Base-by-base conservation (phyloP, 2,113 vertebrate genomes). In the Podilymbus podiceps region DNA sequence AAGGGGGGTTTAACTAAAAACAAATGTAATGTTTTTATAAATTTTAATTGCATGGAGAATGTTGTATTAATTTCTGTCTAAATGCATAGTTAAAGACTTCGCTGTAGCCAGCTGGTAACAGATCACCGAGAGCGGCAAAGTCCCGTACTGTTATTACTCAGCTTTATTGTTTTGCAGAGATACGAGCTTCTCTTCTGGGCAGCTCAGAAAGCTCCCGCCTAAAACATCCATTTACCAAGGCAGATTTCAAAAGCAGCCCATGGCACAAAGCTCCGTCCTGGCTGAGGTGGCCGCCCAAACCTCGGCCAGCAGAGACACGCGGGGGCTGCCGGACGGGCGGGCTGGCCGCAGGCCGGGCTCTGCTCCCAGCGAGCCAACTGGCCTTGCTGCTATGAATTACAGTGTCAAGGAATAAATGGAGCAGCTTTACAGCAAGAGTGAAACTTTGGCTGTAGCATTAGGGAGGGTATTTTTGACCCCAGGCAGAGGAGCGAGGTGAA, bases 1-100 rank as follows among this genome's bases (percentile, higher is more conserved):
- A 5, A 20, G 12, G 11, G 2, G 0, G 2, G 1, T 42, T 74
- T 68, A 92, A 88, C 10, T 3, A 78, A 59, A 50, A 44, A 0
- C 1, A 15, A 27, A 72, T 6, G 3, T 42, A 35, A 18, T 11
- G 4, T 2, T 77, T 58, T 52, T 30, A 30, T 50, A 47, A 64
- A 73, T 40, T 12, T 25, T 47, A 71, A 40, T 11, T 35, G 8
- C 18, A 22, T 58, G 24, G 42, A 74, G 33, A 71, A 77, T 44
- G 46, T 27, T 38, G 11, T 19, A 25, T 33, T 59, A 2, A 2
- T 50, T 86, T 88, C 42, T 85, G 23, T 35, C 17, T 66, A 67
- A 58, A 79, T 83, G 73, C 3, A 40, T 12, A 77, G 40, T 33
- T 35, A 55, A 80, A 11, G 28, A 52, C 5, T 30, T 73, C 18